Percentiles rank a stretch among this genome's conserved stretches.
Evolutionary conservation across 2,888 invertebrate species (phyloP).

Genomic region (Aphrophora alni): DNA sequence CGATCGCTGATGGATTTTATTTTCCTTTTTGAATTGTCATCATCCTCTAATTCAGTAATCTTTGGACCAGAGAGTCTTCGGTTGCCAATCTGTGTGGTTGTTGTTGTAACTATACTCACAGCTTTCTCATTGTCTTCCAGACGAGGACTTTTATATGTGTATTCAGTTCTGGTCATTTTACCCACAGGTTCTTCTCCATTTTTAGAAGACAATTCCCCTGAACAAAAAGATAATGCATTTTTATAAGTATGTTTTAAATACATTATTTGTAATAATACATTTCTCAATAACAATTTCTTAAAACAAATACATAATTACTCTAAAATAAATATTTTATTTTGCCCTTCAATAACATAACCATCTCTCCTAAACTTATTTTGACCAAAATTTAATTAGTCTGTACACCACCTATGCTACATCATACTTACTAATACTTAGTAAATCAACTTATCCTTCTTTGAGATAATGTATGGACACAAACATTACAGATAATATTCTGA

Average conservation of each 20-base stretch:
- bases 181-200: conserved; percentile 74
- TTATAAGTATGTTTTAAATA: no score
- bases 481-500: no score
- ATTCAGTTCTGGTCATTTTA: conserved; percentile 72
- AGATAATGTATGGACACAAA: no score
- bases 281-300: conserved; percentile 6
- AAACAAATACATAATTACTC: no score
- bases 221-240: conserved; percentile 43
- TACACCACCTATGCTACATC: no score
- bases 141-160: conserved; percentile 59
- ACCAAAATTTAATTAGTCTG: no score
- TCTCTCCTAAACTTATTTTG: no score
- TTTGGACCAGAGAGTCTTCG: conserved; percentile 48
- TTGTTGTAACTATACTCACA: conserved; percentile 44
- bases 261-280: no score
- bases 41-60: conserved; percentile 45
- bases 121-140: conserved; percentile 44
- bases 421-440: no score
- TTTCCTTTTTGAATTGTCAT: conserved; percentile 23
- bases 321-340: no score
- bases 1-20: not conserved
- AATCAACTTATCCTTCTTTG: no score
- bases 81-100: conserved; percentile 44
- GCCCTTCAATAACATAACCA: no score
- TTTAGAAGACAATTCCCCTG: conserved; percentile 75